phyloP scores from a whole-genome alignment of 2,113 vertebrate genomes.

The Hemiprocne comata region DNA sequence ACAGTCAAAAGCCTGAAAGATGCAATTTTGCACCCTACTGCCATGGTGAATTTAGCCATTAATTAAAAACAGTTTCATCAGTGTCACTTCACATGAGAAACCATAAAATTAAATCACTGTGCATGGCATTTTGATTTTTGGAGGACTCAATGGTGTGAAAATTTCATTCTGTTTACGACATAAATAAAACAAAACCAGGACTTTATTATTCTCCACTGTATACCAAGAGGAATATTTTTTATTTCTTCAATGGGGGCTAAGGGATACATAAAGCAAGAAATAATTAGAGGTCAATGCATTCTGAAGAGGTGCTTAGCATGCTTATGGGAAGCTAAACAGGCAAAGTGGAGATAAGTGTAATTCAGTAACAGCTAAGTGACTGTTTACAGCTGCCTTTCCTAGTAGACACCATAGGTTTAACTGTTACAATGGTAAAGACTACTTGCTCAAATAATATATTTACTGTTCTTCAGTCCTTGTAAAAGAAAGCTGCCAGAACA shows the following conservation, averaged over 20 bases:
- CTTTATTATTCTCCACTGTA: neutral
- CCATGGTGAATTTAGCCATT: neutral
- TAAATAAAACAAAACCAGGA: neutral
- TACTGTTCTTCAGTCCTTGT: neutral
- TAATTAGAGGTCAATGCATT: conserved; percentile 61
- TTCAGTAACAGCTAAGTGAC: conserved; percentile 40
- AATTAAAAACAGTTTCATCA: conserved; percentile 17
- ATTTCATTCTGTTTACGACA: neutral
- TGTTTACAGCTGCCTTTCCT: conserved; percentile 44
- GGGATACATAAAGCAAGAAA: conserved; percentile 60
- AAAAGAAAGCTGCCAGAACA: neutral
- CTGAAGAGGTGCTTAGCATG: conserved; percentile 50
- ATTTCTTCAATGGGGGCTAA: conserved; percentile 43
- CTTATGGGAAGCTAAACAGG: conserved; percentile 62
- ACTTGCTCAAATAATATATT: neutral
- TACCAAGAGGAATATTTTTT: neutral
- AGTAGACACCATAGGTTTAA: neutral
- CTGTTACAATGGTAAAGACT: neutral
- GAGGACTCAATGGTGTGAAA: neutral
- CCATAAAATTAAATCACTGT: neutral
- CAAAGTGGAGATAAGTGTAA: conserved; percentile 26
- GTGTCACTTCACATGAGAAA: neutral
- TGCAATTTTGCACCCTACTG: neutral
- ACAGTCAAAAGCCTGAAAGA: neutral
- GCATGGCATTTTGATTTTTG: neutral